A percentile compares a stretch with the other conserved stretches of the same genome.
phyloP scores from a whole-genome alignment of 1,140 invertebrate species.

The Calliopsis andreniformis region DNA sequence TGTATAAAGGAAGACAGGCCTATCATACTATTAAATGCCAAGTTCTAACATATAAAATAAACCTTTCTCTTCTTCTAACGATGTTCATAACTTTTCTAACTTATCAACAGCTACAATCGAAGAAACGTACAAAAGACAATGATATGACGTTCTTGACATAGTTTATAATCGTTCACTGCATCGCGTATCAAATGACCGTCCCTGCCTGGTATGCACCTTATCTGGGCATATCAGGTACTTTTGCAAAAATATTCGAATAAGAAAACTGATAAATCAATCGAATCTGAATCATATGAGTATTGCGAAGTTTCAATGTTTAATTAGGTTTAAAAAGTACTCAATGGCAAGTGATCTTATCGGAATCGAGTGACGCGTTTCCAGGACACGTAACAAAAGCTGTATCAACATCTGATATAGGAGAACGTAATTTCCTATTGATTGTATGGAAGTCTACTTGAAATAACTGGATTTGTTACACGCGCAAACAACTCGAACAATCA shows the following conservation, averaged over 20 bases:
- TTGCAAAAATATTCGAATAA: not conserved
- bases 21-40: no score
- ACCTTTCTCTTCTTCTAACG: not conserved
- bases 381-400: not conserved
- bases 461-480: constrained; percentile 2
- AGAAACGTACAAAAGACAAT: not conserved
- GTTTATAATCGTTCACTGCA: not conserved
- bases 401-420: not conserved
- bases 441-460: constrained; percentile 4
- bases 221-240: not conserved
- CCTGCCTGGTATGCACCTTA: not conserved
- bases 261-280: not conserved
- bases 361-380: not conserved
- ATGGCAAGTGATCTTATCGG: not conserved
- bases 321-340: not conserved
- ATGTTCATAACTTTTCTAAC: not conserved
- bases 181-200: not conserved
- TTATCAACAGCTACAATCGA: not conserved
- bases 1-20: no score
- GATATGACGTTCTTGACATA: not conserved
- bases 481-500: not conserved
- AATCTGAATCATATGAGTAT: not conserved
- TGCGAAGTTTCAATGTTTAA: not conserved
- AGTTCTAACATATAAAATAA: no score
- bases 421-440: no score